Evolutionary conservation across 2,797 vertebrate genomes (phyloP).

Genomic region (Pipistrellus pipistrellus): DNA sequence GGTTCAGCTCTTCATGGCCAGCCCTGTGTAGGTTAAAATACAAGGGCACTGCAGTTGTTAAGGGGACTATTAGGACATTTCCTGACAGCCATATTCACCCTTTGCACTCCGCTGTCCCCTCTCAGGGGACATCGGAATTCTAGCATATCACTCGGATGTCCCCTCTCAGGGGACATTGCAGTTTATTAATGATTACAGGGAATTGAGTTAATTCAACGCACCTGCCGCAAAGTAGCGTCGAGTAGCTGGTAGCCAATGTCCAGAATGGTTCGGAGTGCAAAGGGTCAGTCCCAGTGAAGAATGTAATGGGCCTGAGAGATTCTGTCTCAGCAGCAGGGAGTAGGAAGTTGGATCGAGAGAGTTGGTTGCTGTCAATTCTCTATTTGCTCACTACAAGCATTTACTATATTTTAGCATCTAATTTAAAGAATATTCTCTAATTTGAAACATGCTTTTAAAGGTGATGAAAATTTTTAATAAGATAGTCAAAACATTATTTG

Average conservation of each 20-base stretch:
- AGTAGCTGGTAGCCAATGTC: too few relatives aligned
- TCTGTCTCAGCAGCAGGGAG: background rate
- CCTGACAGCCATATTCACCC: background rate
- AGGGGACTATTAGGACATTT: background rate
- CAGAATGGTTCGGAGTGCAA: too few relatives aligned
- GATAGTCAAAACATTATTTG: background rate
- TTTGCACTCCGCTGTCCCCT: too few relatives aligned
- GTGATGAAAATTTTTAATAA: background rate
- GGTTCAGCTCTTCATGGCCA: background rate
- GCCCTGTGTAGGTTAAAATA: background rate
- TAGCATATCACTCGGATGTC: too few relatives aligned
- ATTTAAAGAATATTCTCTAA: background rate
- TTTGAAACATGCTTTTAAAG: background rate
- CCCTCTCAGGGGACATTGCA: too few relatives aligned
- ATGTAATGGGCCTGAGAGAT: background rate
- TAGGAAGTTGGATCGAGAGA: background rate
- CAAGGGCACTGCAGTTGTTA: background rate
- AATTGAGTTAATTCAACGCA: too few relatives aligned
- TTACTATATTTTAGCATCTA: background rate
- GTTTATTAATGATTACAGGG: too few relatives aligned
- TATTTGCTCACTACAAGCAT: background rate
- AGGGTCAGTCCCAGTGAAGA: background rate
- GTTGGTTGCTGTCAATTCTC: background rate
- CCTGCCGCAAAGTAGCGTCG: too few relatives aligned
- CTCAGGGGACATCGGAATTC: too few relatives aligned